phyloP scores from a whole-genome alignment of 1,140 invertebrate genomes.

The Batillaria attramentaria region DNA sequence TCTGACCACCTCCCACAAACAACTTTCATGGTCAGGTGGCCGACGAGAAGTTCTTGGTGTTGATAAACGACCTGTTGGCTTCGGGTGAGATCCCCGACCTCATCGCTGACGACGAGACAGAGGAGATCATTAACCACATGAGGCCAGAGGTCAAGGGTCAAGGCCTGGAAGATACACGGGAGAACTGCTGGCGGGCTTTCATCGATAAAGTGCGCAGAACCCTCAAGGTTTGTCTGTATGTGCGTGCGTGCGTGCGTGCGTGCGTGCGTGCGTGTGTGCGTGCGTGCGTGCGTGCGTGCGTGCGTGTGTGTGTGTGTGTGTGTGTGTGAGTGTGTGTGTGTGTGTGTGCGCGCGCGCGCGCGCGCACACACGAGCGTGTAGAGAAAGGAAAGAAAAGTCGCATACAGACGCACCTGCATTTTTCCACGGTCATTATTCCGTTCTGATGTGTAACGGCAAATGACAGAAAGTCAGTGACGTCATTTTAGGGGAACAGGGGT shows the following conservation, averaged over 20 bases:
- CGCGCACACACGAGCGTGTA: too few species aligned
- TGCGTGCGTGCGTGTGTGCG: background rate
- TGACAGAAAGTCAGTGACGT: too few species aligned
- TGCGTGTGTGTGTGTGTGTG: background rate
- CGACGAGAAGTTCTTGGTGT: slow-evolving; percentile 94
- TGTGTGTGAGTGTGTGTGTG: background rate
- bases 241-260: background rate
- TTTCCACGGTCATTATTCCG: too few species aligned
- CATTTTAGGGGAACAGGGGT: too few species aligned
- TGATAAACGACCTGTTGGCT: slow-evolving; percentile 97
- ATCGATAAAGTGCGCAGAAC: slow-evolving; percentile 93
- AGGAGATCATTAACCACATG: slow-evolving; percentile 93
- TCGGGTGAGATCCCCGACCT: slow-evolving; percentile 96
- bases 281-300: background rate
- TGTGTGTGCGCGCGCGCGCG: too few species aligned
- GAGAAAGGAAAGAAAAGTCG: too few species aligned
- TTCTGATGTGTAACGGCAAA: too few species aligned
- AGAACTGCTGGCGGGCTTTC: slow-evolving; percentile 97
- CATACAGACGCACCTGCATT: too few species aligned
- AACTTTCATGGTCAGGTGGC: slow-evolving; percentile 92
- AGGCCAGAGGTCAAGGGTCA: slow-evolving; percentile 89
- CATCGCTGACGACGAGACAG: slow-evolving; percentile 95
- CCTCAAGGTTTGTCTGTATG: slow-evolving; percentile 80
- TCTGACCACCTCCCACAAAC: too few species aligned
- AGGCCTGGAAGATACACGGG: slow-evolving; percentile 87